These are phyloP conservation scores for Lycocerus yunnanus DNA, from an alignment of 2,888 invertebrate species.

Conservation along the genomic window DNA sequence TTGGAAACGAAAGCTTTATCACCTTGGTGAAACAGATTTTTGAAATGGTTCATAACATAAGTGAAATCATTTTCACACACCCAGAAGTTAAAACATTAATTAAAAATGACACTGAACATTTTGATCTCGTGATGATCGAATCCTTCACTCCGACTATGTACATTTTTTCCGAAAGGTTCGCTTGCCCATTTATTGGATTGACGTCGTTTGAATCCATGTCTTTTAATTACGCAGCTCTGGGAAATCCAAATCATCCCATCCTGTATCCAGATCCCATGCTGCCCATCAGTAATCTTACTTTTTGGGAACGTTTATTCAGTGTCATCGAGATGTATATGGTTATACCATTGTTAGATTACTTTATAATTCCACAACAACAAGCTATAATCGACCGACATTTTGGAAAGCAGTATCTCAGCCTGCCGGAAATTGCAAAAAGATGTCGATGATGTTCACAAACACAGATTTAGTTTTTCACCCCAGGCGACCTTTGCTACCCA, in stretches of 20 bases:
- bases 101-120: slow-evolving; percentile 39
- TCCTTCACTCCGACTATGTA: slow-evolving; percentile 40
- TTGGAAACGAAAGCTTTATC: not conserved
- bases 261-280: slow-evolving; percentile 46
- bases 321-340: too few species aligned
- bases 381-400: not conserved
- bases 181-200: slow-evolving; percentile 47
- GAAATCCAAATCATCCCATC: slow-evolving; percentile 47
- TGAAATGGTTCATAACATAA: not conserved
- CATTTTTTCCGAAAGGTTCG: slow-evolving; percentile 45
- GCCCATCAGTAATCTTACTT: slow-evolving; percentile 36
- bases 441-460: not conserved
- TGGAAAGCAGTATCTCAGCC: not conserved
- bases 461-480: not conserved
- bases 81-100: slow-evolving; percentile 45
- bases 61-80: slow-evolving; percentile 19
- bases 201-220: slow-evolving; percentile 42
- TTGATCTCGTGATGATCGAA: slow-evolving; percentile 49
- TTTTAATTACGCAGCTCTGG: slow-evolving; percentile 42
- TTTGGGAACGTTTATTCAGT: slow-evolving; percentile 38
- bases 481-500: not conserved
- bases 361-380: not conserved
- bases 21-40: not conserved
- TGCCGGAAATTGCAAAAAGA: not conserved
- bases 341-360: not conserved